Evolutionary conservation across 2,888 invertebrate genomes (phyloP).

Genomic region (Ferrisia virgata): DNA sequence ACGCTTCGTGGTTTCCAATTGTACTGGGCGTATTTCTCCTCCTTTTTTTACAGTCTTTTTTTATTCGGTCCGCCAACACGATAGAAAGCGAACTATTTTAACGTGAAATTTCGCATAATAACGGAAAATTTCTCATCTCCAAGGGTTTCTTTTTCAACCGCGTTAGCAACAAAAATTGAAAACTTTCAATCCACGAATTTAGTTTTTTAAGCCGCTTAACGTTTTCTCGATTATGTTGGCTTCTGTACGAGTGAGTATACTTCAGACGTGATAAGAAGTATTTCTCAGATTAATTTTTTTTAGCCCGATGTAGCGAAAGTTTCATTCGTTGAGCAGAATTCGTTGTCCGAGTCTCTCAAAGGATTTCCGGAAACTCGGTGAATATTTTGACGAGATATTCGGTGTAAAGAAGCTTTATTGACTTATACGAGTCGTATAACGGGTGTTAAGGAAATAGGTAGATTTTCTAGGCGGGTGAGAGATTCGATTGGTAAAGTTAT

Average conservation of each 20-base stretch:
- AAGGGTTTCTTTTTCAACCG: background rate
- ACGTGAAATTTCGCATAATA: background rate
- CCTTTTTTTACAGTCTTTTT: background rate
- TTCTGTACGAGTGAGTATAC: background rate
- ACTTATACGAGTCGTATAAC: too few species aligned
- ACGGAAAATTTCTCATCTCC: background rate
- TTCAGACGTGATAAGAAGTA: background rate
- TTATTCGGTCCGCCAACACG: background rate
- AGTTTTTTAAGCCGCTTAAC: background rate
- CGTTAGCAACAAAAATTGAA: background rate
- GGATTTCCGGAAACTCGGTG: background rate
- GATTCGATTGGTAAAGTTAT: too few species aligned
- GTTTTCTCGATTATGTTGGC: background rate
- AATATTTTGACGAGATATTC: background rate
- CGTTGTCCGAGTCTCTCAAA: too few species aligned
- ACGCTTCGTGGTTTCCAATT: background rate
- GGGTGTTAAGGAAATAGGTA: too few species aligned
- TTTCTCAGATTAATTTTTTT: background rate
- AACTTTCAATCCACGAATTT: background rate
- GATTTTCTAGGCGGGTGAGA: too few species aligned
- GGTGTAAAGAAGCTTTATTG: too few species aligned
- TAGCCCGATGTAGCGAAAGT: too few species aligned
- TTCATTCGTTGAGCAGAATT: background rate
- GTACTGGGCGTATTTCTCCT: background rate
- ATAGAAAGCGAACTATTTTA: background rate